Evolutionary conservation across 2,888 invertebrate species (phyloP).

Genomic region (Metopia argyrocephala): DNA sequence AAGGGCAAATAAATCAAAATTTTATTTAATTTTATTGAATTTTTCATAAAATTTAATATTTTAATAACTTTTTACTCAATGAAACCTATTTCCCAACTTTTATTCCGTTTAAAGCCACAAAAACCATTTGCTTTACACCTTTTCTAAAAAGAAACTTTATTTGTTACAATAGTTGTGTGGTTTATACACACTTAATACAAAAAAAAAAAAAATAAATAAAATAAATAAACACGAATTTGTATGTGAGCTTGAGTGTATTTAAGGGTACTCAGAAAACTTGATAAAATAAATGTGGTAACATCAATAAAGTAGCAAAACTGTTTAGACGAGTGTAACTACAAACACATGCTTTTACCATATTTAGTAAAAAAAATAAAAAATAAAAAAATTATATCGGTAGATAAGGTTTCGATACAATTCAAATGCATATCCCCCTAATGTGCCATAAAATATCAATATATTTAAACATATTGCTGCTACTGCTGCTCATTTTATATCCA

Average conservation of each 20-base stretch:
- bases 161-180: background rate
- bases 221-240: background rate
- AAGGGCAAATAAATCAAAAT: constrained; percentile 31
- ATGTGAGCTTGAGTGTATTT: background rate
- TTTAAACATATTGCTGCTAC: constrained; percentile 41
- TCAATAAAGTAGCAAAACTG: constrained; percentile 53
- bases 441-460: constrained; percentile 60
- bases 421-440: constrained; percentile 49
- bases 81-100: background rate
- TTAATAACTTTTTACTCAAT: background rate
- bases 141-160: background rate
- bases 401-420: background rate
- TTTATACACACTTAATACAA: no score
- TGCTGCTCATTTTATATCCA: background rate
- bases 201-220: no score
- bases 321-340: background rate
- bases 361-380: background rate
- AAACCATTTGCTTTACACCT: constrained; percentile 38
- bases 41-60: constrained; percentile 14
- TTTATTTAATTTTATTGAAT: constrained; percentile 10
- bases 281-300: constrained; percentile 61
- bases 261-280: constrained; percentile 20
- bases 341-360: background rate
- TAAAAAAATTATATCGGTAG: background rate
- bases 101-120: constrained; percentile 12